A percentile compares a stretch with the other conserved stretches of the same genome.
These are phyloP conservation scores for Meles meles DNA, from an alignment of 2,113 vertebrate genomes.

Conservation along the genomic window DNA sequence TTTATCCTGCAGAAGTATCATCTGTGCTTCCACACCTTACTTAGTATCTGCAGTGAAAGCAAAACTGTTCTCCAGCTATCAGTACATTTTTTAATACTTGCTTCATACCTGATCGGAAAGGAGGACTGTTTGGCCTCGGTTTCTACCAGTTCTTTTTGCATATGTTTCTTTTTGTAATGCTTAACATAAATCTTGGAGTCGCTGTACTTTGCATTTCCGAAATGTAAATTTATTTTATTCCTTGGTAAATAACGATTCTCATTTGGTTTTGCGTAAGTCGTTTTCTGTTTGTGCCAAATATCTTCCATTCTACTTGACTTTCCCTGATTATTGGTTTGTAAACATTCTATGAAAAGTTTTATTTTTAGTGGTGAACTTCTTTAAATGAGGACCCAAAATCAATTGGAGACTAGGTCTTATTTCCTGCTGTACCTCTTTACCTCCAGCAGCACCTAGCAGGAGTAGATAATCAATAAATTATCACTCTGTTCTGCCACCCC, in stretches of 20 bases:
- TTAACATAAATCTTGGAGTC: background rate
- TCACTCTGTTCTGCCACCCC: background rate
- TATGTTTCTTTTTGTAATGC: background rate
- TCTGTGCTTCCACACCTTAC: background rate
- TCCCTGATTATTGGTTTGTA: conserved; percentile 15
- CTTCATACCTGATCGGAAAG: background rate
- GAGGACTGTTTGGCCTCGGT: background rate
- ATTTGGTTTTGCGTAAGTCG: conserved; percentile 17
- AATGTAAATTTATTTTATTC: conserved; percentile 32
- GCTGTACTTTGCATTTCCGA: background rate
- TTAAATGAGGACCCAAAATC: background rate
- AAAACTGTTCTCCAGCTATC: background rate
- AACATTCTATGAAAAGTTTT: background rate
- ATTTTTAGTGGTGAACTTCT: background rate
- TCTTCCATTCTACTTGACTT: background rate
- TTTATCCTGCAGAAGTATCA: background rate
- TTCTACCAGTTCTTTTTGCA: background rate
- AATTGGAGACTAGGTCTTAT: background rate
- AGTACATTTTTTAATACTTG: background rate
- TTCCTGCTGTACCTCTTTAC: background rate
- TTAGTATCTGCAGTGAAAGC: background rate
- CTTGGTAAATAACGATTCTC: conserved; percentile 25
- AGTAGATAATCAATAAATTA: background rate
- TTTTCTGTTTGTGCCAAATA: conserved; percentile 31
- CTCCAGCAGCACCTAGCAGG: background rate